Evolutionary conservation across 2,113 vertebrate species (phyloP), one percentile per base, ranked within the genome.

Genomic region (Oxyura jamaicensis): DNA sequence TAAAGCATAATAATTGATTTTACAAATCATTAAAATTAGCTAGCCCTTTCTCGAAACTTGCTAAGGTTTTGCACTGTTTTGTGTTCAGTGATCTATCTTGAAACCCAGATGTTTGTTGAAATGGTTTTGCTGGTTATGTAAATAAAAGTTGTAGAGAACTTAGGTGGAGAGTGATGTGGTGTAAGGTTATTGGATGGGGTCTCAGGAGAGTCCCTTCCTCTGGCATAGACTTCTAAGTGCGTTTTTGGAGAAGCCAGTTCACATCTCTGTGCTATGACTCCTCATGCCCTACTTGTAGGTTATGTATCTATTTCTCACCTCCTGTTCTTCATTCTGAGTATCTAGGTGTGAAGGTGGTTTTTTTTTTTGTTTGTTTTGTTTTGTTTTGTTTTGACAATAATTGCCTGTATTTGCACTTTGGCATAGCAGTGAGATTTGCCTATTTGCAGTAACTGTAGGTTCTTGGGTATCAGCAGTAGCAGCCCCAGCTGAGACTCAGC

Each of bases 1-100:
- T 73, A 73, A 92, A 83, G 53, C 87, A 82, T 86, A 72, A 80
- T 73, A 91, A 86, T 67, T 87, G 67, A 60, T 96, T 91, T 91
- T 92, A 56, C 69, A 53, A 69, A n/a, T 89, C 50, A 44, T 91
- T 92, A 84, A 59, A 89, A 92, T 96, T 82, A 93, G 35, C 82
- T 63, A 74, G 0, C 56, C 63, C 48, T 93, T 71, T 87, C 88
- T 86, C 76, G 83, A 90, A 85, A 53, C 84, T 76, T n/a, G 1
- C 13, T 42, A 48, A 53, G 44, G 62, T 91, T 96, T 93, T 62
- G 58, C 60, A 46, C 66, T 74, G 25, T 82, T 81, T 48, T 58
- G 26, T 69, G 58, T 36, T 21, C 41, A 44, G 13, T 0, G 1
- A 6, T 11, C 20, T 53, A 0, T 36, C 60, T 50, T 29, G 71